Evolutionary conservation across 2,113 vertebrate genomes (phyloP), one percentile per base, ranked within the genome.

Genomic region (Rhadina sibilatrix): DNA sequence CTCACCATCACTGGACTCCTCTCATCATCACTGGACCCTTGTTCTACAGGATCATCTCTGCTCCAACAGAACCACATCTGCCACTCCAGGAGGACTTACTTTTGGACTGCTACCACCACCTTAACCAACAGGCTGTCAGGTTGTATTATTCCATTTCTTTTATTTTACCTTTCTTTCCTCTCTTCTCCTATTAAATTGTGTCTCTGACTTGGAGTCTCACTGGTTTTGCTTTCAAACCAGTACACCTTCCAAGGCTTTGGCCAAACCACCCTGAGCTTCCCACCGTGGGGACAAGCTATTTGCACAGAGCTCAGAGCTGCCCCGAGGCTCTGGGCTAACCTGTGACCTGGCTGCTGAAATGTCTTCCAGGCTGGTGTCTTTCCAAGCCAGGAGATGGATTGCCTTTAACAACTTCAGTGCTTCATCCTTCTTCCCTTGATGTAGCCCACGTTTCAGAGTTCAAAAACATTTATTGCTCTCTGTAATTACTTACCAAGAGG

Each of bases 401-500:
- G 65, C 61, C 87, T 96, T 94, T 92, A 92, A 82, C 76, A 91
- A 33, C 87, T 78, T 81, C 44, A 93, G 76, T 46, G 74, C 25
- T 82, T 86, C 75, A 49, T 83, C 47, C 75, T 46, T 66, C 57
- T 95, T 84, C 52, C 85, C 93, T 97, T 91, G 56, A 96, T 83
- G 85, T 38, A 97, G 86, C n/a, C 80, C 94, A 75, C 69, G 53
- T 76, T 94, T 37, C 84, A 82, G 88, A 96, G 83, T 81, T 96
- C 83, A 88, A 79, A 97, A 97, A 77, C 90, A 89, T 97, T 97
- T 97, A 91, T 87, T 97, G 78, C 79, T 92, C 30, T 94, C 83
- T 94, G 75, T 93, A 98, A 97, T 97, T 97, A 87, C 93, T 95
- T 97, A 97, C 93, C 95, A 95, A 95, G 92, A 96, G 94, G 92